phyloP scores from a whole-genome alignment of 2,113 vertebrate species.

The Noctilio leporinus region DNA sequence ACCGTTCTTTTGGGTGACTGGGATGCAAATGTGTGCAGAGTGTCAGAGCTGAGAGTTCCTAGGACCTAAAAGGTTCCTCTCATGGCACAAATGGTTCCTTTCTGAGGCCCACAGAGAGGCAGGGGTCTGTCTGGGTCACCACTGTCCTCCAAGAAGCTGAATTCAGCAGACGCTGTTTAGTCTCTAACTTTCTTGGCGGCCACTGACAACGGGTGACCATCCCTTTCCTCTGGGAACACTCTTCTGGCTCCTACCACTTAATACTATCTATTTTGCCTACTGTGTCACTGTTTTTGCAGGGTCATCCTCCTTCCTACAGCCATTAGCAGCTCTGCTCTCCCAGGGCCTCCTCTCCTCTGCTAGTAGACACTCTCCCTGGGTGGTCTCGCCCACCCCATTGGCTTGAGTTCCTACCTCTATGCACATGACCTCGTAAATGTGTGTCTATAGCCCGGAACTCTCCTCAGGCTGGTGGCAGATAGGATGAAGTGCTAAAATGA shows the following conservation, averaged over 20 bases:
- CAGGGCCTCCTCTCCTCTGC: neutral
- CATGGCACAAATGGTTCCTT: neutral
- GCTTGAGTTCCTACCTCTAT: neutral
- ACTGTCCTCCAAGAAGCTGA: neutral
- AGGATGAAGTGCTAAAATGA: neutral
- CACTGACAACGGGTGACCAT: neutral
- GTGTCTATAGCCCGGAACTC: neutral
- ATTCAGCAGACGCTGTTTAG: neutral
- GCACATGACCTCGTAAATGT: neutral
- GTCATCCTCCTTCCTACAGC: neutral
- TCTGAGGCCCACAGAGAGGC: neutral
- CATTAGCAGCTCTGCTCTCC: neutral
- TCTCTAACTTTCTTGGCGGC: neutral
- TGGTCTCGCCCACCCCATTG: neutral
- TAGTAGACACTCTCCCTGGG: neutral
- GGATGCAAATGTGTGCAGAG: neutral
- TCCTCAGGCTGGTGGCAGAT: neutral
- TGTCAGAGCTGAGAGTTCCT: neutral
- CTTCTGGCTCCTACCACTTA: neutral
- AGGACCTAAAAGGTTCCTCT: neutral
- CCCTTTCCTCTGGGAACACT: neutral
- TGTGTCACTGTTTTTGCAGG: neutral
- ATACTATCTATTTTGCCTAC: neutral
- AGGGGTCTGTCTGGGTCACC: neutral
- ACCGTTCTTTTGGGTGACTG: neutral